Conservation (phyloP, 2,113 vertebrate species). For the Rostratula benghalensis region DNA sequence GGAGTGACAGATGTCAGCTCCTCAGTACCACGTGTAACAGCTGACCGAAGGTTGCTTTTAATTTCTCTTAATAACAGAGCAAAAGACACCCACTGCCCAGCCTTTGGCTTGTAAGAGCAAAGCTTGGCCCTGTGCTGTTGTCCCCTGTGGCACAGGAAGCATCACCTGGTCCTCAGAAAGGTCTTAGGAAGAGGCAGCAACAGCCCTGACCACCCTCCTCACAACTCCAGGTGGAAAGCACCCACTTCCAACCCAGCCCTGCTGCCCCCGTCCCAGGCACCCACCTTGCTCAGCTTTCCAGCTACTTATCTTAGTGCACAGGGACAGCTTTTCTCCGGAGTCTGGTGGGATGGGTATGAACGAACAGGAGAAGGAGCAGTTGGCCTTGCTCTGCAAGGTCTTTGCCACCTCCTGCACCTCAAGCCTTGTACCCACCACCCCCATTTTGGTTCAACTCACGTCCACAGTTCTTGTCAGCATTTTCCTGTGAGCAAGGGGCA, state of each 20-base stretch:
- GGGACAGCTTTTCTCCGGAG: neutral
- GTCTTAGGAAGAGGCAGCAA: neutral
- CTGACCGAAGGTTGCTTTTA: neutral
- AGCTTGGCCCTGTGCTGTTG: neutral
- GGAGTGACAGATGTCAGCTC: neutral
- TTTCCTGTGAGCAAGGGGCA: neutral
- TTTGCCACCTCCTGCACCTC: fast-evolving
- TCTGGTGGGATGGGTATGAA: too few species aligned
- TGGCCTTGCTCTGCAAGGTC: neutral
- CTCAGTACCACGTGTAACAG: neutral
- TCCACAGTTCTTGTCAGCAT: neutral
- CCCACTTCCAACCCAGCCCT: neutral
- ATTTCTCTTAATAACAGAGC: neutral
- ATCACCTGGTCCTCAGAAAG: fast-evolving
- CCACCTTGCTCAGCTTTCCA: neutral
- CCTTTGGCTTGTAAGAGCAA: neutral
- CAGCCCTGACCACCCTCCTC: neutral
- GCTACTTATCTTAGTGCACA: neutral
- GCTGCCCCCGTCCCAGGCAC: neutral
- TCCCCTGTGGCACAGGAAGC: fast-evolving
- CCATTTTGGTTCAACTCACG: neutral
- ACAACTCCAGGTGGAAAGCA: fast-evolving
- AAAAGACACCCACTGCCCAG: neutral
- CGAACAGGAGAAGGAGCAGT: neutral
- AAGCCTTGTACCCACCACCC: neutral